Evolutionary conservation across 2,888 invertebrate species (phyloP).

Genomic region (Drosophila neotestacea): DNA sequence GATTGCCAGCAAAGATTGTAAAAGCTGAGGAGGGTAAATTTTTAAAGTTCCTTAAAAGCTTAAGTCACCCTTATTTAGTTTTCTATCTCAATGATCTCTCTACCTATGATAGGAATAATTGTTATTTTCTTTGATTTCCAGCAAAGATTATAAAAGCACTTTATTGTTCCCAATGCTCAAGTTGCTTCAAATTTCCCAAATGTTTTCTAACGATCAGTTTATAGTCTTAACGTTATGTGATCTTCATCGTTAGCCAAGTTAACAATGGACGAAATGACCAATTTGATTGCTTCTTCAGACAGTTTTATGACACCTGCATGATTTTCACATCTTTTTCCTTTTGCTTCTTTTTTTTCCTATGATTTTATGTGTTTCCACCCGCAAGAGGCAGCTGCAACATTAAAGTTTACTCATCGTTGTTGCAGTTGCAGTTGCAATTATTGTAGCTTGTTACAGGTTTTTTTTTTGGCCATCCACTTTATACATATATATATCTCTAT

Average conservation of each 20-base stretch:
- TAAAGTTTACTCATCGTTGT: constrained; percentile 42
- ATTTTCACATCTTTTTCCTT: constrained; percentile 61
- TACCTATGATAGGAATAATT: not conserved
- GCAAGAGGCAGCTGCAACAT: constrained; percentile 42
- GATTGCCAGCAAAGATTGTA: no score
- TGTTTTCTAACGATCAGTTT: constrained; percentile 40
- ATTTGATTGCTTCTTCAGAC: constrained; percentile 41
- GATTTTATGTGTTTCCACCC: constrained; percentile 49
- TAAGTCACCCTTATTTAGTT: not conserved
- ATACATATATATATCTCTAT: constrained; percentile 52
- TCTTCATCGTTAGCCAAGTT: constrained; percentile 34
- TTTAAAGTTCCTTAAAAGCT: not conserved
- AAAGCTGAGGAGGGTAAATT: no score
- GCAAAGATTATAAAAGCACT: not conserved
- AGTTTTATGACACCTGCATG: constrained; percentile 78
- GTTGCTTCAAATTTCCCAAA: constrained; percentile 1
- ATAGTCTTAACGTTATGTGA: constrained; percentile 15
- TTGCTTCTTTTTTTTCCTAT: constrained; percentile 1
- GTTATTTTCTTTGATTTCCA: constrained; percentile 4
- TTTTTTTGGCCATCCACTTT: constrained; percentile 39
- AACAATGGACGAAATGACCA: constrained; percentile 38
- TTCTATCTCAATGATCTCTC: not conserved
- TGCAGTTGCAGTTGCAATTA: constrained; percentile 68
- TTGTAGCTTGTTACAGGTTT: constrained; percentile 74
- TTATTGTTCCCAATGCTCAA: constrained; percentile 1